phyloP scores from a whole-genome alignment of 1,140 invertebrate species.

The Pseudomyrmex sp. region DNA sequence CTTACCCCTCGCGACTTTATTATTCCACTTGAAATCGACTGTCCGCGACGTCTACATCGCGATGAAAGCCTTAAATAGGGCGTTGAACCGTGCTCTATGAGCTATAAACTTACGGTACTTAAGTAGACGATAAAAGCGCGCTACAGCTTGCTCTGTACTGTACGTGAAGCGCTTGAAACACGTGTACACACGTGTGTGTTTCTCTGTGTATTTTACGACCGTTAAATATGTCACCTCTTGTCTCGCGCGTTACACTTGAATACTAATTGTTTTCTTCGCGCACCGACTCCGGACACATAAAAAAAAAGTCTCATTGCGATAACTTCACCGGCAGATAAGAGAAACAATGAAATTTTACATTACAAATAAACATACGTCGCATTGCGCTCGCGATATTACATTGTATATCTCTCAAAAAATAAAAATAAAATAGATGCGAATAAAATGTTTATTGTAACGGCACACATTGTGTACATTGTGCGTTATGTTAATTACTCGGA shows the following conservation, averaged over 20 bases:
- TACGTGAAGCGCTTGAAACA: background rate
- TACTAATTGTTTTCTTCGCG: background rate
- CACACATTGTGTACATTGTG: background rate
- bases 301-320: background rate
- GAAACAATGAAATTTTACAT: too few relatives aligned
- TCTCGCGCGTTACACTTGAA: background rate
- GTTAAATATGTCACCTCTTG: constrained; percentile 29
- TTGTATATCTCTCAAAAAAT: too few relatives aligned
- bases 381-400: too few relatives aligned
- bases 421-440: too few relatives aligned
- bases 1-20: constrained; percentile 62
- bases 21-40: constrained; percentile 68
- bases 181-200: constrained; percentile 4
- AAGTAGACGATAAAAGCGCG: constrained; percentile 37
- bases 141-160: background rate
- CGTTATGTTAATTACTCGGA: background rate
- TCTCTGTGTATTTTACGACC: constrained; percentile 14
- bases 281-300: background rate
- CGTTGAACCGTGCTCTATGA: constrained; percentile 75
- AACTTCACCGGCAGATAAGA: background rate
- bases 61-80: constrained; percentile 69
- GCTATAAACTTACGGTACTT: constrained; percentile 72
- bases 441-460: too few relatives aligned
- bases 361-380: too few relatives aligned
- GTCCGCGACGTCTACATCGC: constrained; percentile 37